Base-by-base conservation (phyloP, 2,888 invertebrate genomes). In the Pedicia rivosa region DNA sequence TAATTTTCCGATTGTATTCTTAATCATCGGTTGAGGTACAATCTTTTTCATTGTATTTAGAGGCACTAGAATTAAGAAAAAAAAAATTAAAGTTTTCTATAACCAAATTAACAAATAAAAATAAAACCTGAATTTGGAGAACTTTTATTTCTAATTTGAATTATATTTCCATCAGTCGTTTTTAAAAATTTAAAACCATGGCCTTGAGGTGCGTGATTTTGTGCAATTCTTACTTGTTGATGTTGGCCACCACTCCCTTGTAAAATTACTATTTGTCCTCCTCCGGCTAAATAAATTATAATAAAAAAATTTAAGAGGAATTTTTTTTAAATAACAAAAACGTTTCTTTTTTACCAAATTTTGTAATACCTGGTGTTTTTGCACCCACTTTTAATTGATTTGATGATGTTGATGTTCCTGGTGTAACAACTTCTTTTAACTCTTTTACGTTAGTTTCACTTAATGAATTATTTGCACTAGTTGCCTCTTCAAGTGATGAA, bases 221-320 rank as follows among this genome's bases (percentile, higher is more conserved):
- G 16, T 2, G 44, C 40, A 13, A 44, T 39, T 10, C 44, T 41
- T 13, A 45, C 34, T 8, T 48, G 26, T 20, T 45, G 41, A 17
- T 37, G 17, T 19, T 35, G 30, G 5, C 43, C 42, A 53, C 61
- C 57, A 50, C 46, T 44, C 24, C 57, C 55, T 37, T 67, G 67
- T 13, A 68, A 48, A 26, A 62, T 54, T 14, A 67, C 47, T 33
- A 68, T 50, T 42, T 65, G 63, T 26, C 67, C 66, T 38, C 64
- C 64, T 2, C 57, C 40, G 2, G 55, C 52, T 38, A 7, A 10
- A 10, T 7, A 24, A 4, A 24, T 5, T 10, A 24, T 5, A 10
- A 5, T 6, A 20, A 6, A 20, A 6, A 24, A 24, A 24, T 24
- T 5, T 24, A 24, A 7, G n/a, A 10, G 8, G 10, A 8, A 24